Conservation (phyloP, 2,113 vertebrate species). For the Talpa occidentalis region DNA sequence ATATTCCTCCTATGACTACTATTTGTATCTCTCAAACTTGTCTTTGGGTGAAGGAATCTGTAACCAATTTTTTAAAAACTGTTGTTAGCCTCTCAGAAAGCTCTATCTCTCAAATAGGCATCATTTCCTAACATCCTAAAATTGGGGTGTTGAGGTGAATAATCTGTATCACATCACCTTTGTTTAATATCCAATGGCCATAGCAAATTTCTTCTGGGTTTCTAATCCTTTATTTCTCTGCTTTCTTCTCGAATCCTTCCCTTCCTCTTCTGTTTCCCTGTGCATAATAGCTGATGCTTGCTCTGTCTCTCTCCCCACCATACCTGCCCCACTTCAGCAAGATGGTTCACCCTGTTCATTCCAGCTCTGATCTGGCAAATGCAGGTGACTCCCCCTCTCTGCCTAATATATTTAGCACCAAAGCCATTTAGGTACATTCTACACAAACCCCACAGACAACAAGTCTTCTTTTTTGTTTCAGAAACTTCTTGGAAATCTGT, state of each 20-base stretch:
- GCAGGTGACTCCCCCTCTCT: constrained; percentile 11
- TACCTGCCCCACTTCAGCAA: no score
- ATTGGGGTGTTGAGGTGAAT: background rate
- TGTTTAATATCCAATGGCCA: background rate
- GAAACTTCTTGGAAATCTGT: constrained; percentile 52
- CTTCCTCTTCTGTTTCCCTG: background rate
- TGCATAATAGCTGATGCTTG: no score
- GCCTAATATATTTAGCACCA: constrained; percentile 25
- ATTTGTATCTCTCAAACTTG: constrained; percentile 55
- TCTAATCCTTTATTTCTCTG: background rate
- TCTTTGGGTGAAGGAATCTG: constrained; percentile 48
- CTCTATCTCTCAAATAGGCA: background rate
- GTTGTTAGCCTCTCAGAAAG: constrained; percentile 44
- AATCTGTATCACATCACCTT: background rate
- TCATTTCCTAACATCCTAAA: constrained; percentile 48
- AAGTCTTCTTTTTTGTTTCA: background rate
- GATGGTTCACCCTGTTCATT: background rate
- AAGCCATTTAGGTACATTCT: constrained; percentile 13
- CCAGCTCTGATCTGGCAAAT: background rate
- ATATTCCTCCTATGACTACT: constrained; percentile 66
- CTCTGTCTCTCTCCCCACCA: no score
- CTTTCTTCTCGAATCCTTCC: background rate
- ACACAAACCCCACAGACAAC: background rate
- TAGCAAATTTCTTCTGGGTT: background rate
- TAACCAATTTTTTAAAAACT: background rate